Conservation (phyloP, 2,797 vertebrate genomes). For the Urophycis tenuis region DNA sequence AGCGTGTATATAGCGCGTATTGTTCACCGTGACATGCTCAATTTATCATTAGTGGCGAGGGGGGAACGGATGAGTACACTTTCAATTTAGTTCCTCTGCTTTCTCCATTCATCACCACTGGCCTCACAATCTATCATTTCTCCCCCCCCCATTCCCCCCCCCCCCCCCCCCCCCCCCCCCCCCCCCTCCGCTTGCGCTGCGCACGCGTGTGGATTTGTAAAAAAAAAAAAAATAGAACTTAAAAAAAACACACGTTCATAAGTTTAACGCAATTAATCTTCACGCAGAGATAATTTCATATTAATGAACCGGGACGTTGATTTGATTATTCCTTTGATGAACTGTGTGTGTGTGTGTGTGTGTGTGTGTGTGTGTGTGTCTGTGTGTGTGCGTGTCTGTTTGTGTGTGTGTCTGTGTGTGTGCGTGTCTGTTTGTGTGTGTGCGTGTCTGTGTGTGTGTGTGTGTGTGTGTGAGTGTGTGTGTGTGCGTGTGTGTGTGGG, state of each 20-base stretch:
- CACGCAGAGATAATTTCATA: conserved; percentile 89
- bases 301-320: conserved; percentile 86
- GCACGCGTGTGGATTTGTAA: conserved; percentile 66
- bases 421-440: conserved; percentile 4
- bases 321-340: conserved; percentile 81
- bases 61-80: conserved; percentile 98
- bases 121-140: neutral
- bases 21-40: conserved; percentile 96
- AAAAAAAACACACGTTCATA: conserved; percentile 82
- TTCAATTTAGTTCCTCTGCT: conserved; percentile 99
- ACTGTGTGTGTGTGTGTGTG: conserved; percentile 31
- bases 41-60: conserved; percentile 99
- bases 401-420: neutral
- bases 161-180: neutral
- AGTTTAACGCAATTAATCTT: conserved; percentile 98
- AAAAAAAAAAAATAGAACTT: conserved; percentile 36
- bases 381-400: neutral
- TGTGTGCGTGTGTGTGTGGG: neutral
- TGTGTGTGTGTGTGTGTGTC: neutral
- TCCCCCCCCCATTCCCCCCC: neutral
- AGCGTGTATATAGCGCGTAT: conserved; percentile 74
- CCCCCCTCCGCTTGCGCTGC: no score
- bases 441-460: neutral
- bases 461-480: neutral
- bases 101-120: conserved; percentile 92